phyloP scores from a whole-genome alignment of 1,140 invertebrate species.

The Argopecten irradians region DNA sequence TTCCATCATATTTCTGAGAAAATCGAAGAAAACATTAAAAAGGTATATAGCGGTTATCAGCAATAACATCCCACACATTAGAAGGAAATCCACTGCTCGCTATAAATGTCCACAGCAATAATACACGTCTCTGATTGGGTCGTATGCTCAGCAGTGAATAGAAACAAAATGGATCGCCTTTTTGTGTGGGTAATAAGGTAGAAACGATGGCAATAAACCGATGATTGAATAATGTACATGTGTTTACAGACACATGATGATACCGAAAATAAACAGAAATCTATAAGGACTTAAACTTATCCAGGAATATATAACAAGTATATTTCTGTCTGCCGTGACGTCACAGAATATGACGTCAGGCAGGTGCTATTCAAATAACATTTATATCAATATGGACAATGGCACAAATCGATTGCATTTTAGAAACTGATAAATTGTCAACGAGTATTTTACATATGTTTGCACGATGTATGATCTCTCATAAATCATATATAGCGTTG shows the following conservation, averaged over 20 bases:
- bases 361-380: too few species aligned
- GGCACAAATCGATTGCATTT: too few species aligned
- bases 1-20: conserved; percentile 8
- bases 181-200: neutral
- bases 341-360: neutral
- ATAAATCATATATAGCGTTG: too few species aligned
- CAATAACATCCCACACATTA: neutral
- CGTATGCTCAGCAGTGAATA: neutral
- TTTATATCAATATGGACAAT: too few species aligned
- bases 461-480: too few species aligned
- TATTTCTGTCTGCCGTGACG: neutral
- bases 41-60: neutral
- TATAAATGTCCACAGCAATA: neutral
- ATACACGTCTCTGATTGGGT: neutral
- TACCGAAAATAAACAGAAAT: neutral
- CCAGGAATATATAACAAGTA: neutral
- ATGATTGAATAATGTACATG: neutral
- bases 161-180: neutral
- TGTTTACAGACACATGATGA: neutral
- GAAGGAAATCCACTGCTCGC: neutral
- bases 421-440: too few species aligned
- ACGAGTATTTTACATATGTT: too few species aligned
- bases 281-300: too few species aligned
- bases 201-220: neutral
- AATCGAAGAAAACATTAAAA: conserved; percentile 1